Evolutionary conservation across 1,140 invertebrate genomes (phyloP).

Genomic region (Ladona fulva): DNA sequence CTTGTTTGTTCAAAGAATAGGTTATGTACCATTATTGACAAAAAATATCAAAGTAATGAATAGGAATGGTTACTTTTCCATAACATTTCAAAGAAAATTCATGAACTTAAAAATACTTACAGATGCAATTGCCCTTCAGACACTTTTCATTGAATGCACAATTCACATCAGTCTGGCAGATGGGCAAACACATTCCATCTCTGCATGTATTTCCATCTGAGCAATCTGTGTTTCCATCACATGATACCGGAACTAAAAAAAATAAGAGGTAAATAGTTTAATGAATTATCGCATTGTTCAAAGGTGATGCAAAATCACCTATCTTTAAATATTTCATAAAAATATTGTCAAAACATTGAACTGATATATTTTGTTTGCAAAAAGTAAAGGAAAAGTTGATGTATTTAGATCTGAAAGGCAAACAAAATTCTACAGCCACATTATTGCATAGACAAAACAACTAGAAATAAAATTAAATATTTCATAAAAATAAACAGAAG

Average conservation of each 20-base stretch:
- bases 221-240: slow-evolving; percentile 59
- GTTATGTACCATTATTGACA: background rate
- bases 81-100: background rate
- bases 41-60: background rate
- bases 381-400: too few species aligned
- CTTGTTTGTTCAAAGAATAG: too few species aligned
- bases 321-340: too few species aligned
- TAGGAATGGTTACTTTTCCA: background rate
- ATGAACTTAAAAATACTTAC: slow-evolving; percentile 43
- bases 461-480: too few species aligned
- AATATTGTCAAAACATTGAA: too few species aligned
- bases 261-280: background rate
- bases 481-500: too few species aligned
- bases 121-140: slow-evolving; percentile 63
- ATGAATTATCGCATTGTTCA: too few species aligned
- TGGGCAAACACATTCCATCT: slow-evolving; percentile 66
- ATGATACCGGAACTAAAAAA: slow-evolving; percentile 67
- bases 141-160: slow-evolving; percentile 90
- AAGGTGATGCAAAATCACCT: too few species aligned
- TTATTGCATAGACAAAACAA: too few species aligned
- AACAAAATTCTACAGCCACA: too few species aligned
- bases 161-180: slow-evolving; percentile 64
- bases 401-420: too few species aligned
- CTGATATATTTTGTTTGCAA: too few species aligned
- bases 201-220: slow-evolving; percentile 56